phyloP scores from a whole-genome alignment of 1,140 invertebrate species.

The Zelostemma sp. region DNA sequence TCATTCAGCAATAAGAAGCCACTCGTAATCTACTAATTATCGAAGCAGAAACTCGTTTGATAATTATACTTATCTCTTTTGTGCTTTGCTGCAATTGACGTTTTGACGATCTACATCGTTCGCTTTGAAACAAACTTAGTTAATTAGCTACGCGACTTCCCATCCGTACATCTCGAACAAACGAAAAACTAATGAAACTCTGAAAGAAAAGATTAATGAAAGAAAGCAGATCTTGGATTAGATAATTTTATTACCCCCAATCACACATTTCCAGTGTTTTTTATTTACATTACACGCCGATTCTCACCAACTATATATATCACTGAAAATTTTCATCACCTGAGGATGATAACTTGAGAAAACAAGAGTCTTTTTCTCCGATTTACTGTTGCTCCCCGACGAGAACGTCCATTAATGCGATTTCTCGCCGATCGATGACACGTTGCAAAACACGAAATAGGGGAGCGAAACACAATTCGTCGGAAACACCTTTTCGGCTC shows the following conservation, averaged over 20 bases:
- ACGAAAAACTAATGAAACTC: no score
- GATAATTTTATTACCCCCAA: conserved; percentile 38
- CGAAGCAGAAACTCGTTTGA: no score
- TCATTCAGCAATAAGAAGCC: not conserved
- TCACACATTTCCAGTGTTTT: conserved; percentile 36
- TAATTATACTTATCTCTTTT: no score
- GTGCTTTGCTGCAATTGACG: no score
- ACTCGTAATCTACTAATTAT: no score
- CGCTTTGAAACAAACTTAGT: no score
- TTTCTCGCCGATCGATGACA: conserved; percentile 29
- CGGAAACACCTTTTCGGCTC: conserved; percentile 31
- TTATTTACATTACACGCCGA: conserved; percentile 28
- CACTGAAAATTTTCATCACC: conserved; percentile 2
- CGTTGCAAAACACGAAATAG: conserved; percentile 32
- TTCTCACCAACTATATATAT: conserved; percentile 13
- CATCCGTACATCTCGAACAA: no score
- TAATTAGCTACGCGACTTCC: no score
- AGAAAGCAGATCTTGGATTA: conserved; percentile 31
- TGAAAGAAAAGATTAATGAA: no score
- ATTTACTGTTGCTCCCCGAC: conserved; percentile 24
- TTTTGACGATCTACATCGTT: no score
- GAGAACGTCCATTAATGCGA: conserved; percentile 19
- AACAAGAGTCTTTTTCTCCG: conserved; percentile 16
- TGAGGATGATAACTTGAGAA: not conserved
- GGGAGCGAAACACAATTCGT: conserved; percentile 34